Percentiles rank a stretch among this genome's conserved stretches.
Evolutionary conservation across 2,113 vertebrate genomes (phyloP).

Genomic region (Azemiops feae): DNA sequence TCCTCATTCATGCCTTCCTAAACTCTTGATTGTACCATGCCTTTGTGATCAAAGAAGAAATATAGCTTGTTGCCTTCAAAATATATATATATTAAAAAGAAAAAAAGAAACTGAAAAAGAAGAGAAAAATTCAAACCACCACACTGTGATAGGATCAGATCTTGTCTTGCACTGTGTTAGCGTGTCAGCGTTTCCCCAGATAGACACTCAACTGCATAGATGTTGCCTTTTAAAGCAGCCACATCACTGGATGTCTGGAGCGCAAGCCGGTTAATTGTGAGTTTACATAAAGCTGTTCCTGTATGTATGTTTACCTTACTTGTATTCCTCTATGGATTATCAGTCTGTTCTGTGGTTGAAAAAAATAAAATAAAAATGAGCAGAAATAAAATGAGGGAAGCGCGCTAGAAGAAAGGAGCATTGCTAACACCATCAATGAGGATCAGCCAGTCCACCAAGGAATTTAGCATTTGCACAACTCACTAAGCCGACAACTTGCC

Average conservation of each 20-base stretch:
- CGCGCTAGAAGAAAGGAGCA: not conserved
- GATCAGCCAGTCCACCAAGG: too few species aligned
- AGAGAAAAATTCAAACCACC: not conserved
- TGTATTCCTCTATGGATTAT: not conserved
- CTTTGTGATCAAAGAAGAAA: not conserved
- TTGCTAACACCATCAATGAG: not conserved
- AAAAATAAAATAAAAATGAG: not conserved
- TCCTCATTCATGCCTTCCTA: not conserved
- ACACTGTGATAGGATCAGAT: not conserved
- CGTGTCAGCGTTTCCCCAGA: not conserved
- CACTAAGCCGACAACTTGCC: not conserved
- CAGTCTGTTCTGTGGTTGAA: not conserved
- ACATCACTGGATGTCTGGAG: not conserved
- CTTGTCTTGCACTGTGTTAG: not conserved
- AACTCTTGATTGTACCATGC: not conserved
- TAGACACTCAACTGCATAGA: conserved; percentile 16
- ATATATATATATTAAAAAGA: not conserved
- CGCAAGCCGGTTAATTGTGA: not conserved
- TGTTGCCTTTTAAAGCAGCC: not conserved
- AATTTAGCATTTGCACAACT: not conserved
- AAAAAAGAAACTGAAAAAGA: not conserved
- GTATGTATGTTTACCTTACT: not conserved
- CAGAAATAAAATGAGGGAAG: not conserved
- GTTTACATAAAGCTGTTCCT: not conserved
- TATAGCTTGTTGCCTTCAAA: not conserved